Evolutionary conservation across 2,113 vertebrate genomes (phyloP).

Genomic region (Plestiodon gilberti): DNA sequence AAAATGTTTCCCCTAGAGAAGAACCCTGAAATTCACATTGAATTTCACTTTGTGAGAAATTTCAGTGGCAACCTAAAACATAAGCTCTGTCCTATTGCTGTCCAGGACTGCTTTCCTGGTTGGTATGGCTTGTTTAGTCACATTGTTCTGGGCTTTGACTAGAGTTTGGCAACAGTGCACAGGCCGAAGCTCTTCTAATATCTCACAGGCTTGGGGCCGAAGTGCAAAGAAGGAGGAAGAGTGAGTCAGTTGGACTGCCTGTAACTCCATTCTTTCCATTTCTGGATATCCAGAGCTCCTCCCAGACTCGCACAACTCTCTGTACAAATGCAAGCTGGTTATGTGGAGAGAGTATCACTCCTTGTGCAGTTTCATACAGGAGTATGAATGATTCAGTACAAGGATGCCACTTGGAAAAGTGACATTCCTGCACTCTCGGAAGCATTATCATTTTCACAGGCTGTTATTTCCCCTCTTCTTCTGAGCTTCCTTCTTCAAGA

Average conservation of each 20-base stretch:
- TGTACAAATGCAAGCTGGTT: background rate
- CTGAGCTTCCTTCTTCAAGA: background rate
- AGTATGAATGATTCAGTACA: background rate
- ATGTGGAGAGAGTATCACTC: background rate
- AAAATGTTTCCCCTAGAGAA: too few relatives aligned
- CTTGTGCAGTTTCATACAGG: background rate
- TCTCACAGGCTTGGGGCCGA: background rate
- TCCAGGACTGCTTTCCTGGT: background rate
- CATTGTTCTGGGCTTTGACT: background rate
- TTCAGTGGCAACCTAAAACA: too few relatives aligned
- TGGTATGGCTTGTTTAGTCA: background rate
- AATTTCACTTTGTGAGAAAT: too few relatives aligned
- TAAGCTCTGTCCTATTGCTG: too few relatives aligned
- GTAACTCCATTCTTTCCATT: too few relatives aligned
- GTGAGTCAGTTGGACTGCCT: background rate
- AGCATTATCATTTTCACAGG: constrained; percentile 2
- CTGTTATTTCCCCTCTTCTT: constrained; percentile 4
- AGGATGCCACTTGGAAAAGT: constrained; percentile 9
- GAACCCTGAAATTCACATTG: too few relatives aligned
- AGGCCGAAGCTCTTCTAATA: background rate
- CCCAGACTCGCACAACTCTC: background rate
- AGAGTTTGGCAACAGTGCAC: background rate
- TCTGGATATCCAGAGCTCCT: background rate
- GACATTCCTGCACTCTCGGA: constrained; percentile 5
- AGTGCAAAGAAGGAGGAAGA: background rate